These are phyloP conservation scores for Phyllotreta cruciferae DNA, from an alignment of 2,888 invertebrate genomes.

Conservation along the genomic window DNA sequence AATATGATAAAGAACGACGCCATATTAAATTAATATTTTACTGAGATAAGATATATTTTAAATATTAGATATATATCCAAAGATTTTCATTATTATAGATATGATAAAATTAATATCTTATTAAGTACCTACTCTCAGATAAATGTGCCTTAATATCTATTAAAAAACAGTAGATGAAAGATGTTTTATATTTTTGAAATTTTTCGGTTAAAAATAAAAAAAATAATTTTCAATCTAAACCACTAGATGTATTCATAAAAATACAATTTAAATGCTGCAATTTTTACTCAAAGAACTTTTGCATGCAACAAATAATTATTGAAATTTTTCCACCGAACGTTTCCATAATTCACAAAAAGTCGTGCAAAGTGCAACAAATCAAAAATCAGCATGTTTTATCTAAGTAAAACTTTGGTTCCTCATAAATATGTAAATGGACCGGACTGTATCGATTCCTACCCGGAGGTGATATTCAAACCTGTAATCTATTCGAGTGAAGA, in stretches of 20 bases:
- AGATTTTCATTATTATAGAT: too few species aligned
- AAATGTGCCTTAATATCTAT: too few species aligned
- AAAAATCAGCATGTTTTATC: slow-evolving; percentile 43
- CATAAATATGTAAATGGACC: slow-evolving; percentile 49
- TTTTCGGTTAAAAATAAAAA: too few species aligned
- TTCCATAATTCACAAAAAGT: slow-evolving; percentile 39
- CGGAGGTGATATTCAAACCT: slow-evolving; percentile 42
- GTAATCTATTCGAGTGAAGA: slow-evolving; percentile 46
- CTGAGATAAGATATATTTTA: too few species aligned
- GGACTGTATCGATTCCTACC: slow-evolving; percentile 48
- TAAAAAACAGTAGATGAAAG: too few species aligned
- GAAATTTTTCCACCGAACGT: slow-evolving; percentile 19
- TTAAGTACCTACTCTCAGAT: too few species aligned
- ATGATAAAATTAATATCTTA: too few species aligned
- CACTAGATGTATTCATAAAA: too few species aligned
- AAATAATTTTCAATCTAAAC: too few species aligned
- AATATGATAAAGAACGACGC: background rate
- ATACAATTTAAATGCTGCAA: background rate
- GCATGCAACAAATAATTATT: slow-evolving; percentile 24
- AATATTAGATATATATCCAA: too few species aligned
- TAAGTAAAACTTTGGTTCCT: slow-evolving; percentile 41
- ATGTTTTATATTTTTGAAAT: too few species aligned
- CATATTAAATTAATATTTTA: too few species aligned
- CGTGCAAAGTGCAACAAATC: slow-evolving; percentile 42
- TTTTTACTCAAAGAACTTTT: slow-evolving; percentile 5